Conservation (phyloP, 2,113 vertebrate species). For the Parus major region DNA sequence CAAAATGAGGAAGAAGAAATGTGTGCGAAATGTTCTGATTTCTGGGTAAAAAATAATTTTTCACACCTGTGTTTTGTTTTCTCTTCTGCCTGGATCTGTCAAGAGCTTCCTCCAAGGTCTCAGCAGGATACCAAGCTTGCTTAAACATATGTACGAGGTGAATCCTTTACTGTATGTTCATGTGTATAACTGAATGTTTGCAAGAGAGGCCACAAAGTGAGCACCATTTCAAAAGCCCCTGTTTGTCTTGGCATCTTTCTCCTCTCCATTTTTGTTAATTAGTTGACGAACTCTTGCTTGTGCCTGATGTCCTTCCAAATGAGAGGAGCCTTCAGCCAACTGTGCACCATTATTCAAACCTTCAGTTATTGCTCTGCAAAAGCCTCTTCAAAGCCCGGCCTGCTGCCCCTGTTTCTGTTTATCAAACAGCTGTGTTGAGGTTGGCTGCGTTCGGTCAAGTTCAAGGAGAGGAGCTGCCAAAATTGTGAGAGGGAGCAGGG, state of each 20-base stretch:
- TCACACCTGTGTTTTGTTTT: conserved; percentile 10
- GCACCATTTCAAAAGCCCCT: conserved; percentile 48
- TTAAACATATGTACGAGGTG: not conserved
- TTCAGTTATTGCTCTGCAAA: conserved; percentile 44
- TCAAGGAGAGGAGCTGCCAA: conserved; percentile 54
- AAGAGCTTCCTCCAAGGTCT: conserved; percentile 37
- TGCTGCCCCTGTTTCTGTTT: conserved; percentile 66
- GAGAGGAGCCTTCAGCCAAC: conserved; percentile 48
- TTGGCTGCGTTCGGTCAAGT: conserved; percentile 48
- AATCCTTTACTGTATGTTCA: not conserved
- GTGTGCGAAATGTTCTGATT: not conserved
- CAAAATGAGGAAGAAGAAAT: not conserved
- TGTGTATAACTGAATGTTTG: conserved; percentile 10
- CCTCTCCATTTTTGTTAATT: conserved; percentile 67
- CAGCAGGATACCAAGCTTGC: not conserved
- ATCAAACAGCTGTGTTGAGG: conserved; percentile 68
- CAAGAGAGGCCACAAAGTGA: conserved; percentile 34
- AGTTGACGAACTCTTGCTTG: conserved; percentile 43
- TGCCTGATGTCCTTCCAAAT: conserved; percentile 61
- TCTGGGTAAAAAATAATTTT: not conserved
- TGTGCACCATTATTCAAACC: conserved; percentile 32
- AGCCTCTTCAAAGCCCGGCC: conserved; percentile 50
- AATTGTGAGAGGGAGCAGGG: conserved; percentile 40
- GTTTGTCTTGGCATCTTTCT: conserved; percentile 67
- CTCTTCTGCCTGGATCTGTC: not conserved